phyloP scores from a whole-genome alignment of 2,888 invertebrate genomes.

The Crocallis elinguaria region DNA sequence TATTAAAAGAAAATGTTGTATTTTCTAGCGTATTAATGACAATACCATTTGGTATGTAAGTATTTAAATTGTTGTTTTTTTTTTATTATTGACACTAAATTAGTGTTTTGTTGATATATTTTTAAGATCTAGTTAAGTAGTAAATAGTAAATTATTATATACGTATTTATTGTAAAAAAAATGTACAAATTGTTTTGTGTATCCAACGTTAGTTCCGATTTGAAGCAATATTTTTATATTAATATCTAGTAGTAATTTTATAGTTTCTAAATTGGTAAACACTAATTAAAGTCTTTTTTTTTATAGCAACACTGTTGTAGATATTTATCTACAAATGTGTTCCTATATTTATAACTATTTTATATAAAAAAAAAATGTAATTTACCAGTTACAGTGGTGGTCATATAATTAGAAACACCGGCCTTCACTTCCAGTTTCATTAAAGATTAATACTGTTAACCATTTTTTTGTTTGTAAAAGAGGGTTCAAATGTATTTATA shows the following conservation, averaged over 20 bases:
- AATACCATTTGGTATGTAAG: conserved; percentile 1
- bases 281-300: too few species aligned
- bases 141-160: not conserved
- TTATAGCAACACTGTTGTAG: not conserved
- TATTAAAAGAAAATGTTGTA: too few species aligned
- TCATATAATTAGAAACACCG: too few species aligned
- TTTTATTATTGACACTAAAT: conserved; percentile 4
- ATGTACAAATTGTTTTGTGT: not conserved
- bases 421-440: too few species aligned
- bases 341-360: too few species aligned
- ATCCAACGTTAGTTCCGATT: not conserved
- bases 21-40: not conserved
- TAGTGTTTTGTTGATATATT: conserved; percentile 18
- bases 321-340: not conserved
- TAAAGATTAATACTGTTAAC: too few species aligned
- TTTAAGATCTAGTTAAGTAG: conserved; percentile 7
- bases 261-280: too few species aligned
- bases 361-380: too few species aligned
- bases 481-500: too few species aligned
- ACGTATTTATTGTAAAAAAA: conserved; percentile 1
- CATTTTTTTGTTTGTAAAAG: too few species aligned
- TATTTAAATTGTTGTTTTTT: conserved; percentile 1
- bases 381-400: too few species aligned
- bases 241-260: too few species aligned
- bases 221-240: not conserved